Evolutionary conservation across 92 coral and sea anemone species (phyloP), one percentile per base, ranked within the genome.

Genomic region (Zoanthus sociatus): DNA sequence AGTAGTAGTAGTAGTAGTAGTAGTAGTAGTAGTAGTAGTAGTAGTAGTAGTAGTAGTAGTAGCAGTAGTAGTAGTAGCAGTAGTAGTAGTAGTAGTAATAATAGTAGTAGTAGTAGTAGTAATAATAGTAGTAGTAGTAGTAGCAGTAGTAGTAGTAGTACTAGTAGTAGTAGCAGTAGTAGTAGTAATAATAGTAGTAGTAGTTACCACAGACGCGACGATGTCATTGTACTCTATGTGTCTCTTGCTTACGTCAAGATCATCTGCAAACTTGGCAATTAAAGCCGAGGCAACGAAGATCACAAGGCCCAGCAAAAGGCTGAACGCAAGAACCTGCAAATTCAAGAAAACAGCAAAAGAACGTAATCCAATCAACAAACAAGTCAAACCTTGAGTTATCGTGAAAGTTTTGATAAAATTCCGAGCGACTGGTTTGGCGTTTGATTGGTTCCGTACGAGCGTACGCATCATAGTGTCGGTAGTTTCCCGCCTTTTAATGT

Each of bases 251-350:
- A 26, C 0, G 42, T 21, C 1, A 32, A 21, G 0, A 32, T 69
- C 73, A 32, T 69, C 73, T 21, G 73, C 73, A 26, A 32, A 7
- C 73, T 69, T 69, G 11, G 73, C 73, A n/a, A 26, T 30, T 16
- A 69, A 32, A 21, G 73, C 73, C 45, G 73, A 31, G 45, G 45
- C 73, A 12, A 69, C 73, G 45, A 69, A 69, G 30, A 69, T 69
- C 30, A 6, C 5, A 69, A 69, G 26, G 1, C 73, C 73, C 14
- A 69, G 30, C 42, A 69, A 11, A 31, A 69, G 3, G 73, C 11
- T 69, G 45, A 69, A 7, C 26, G 13, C 73, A 1, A 69, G 73
- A 32, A 69, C 45, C 73, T 69, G 44, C 32, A 69, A 76, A 16
- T 17, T 63, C 30, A 7, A 5, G 67, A 2, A 6, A 26, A 13